phyloP scores from a whole-genome alignment of 2,888 invertebrate species.

The Barypeithes pellucidus region DNA sequence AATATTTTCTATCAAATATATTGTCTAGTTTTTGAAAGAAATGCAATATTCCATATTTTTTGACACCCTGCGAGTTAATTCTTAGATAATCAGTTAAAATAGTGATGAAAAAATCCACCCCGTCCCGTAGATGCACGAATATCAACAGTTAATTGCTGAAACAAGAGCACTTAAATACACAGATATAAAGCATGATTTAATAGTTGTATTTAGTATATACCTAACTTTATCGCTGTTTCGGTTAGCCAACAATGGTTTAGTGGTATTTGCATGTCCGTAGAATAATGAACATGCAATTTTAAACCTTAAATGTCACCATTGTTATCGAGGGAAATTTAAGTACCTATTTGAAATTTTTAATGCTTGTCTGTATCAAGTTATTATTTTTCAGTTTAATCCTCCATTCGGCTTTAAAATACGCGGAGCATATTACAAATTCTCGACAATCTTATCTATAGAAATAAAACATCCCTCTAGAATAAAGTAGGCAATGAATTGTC shows the following conservation, averaged over 20 bases:
- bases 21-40: too few relatives aligned
- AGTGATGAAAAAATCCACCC: too few relatives aligned
- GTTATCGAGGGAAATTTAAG: neutral
- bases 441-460: too few relatives aligned
- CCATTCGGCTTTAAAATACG: too few relatives aligned
- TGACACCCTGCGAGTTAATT: too few relatives aligned
- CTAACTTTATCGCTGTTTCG: slow-evolving; percentile 25
- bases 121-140: neutral
- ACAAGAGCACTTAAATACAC: slow-evolving; percentile 16
- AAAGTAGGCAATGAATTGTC: too few relatives aligned
- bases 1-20: too few relatives aligned
- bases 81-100: too few relatives aligned
- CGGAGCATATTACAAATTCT: too few relatives aligned
- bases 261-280: slow-evolving; percentile 11
- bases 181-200: slow-evolving; percentile 11
- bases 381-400: too few relatives aligned
- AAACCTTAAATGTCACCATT: slow-evolving; percentile 15
- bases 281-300: slow-evolving; percentile 25
- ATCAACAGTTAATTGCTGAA: slow-evolving; percentile 12
- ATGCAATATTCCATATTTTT: too few relatives aligned
- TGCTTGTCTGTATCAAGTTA: neutral
- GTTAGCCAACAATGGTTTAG: slow-evolving; percentile 25
- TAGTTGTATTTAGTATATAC: slow-evolving; percentile 22
- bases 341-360: neutral
- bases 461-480: too few relatives aligned